Evolutionary conservation across 2,888 invertebrate genomes (phyloP), one percentile per base, ranked within the genome.

Genomic region (Julus scanicus): DNA sequence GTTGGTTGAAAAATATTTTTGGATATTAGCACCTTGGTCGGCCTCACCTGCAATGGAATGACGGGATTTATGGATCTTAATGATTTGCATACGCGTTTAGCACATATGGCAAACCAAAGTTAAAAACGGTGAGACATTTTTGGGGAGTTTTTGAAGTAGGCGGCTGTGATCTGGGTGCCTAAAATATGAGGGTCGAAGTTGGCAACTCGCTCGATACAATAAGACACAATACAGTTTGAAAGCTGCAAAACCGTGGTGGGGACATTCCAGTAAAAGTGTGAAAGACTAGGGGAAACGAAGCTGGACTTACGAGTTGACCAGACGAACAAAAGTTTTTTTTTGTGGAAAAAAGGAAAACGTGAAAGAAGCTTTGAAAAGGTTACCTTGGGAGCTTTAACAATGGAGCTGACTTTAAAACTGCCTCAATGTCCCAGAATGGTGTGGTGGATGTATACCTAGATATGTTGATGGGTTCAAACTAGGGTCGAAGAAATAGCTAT

Each of bases 321-420:
- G 20, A 71, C 71, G 71, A 71, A 71, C 71, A 71, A 71, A 71
- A 71, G 71, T 71, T 71, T 71, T 71, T 71, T 29, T n/a, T n/a
- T n/a, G n/a, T 20, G 71, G 20, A 20, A 71, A 71, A 63, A 71
- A 71, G 71, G 71, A 71, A 71, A 71, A 71, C 13, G 71, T 71
- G 71, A 71, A 71, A 71, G 71, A 71, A 11, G 29, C 53, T 71
- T 29, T 71, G 71, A 71, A 71, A 71, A 71, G 71, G 29, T 71
- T 29, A 71, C 71, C 71, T 71, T 71, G 71, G 9, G 71, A 29
- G 29, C 29, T 11, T 29, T 29, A 71, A 71, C 71, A 71, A 71
- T 71, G 71, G 20, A 71, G 71, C 20, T 71, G 71, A 71, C 71
- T 29, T 71, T 71, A 71, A 29, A 71, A 29, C 71, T 71, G 71